Evolutionary conservation across 1,140 invertebrate species (phyloP).

Genomic region (Meloidogyne exigua): DNA sequence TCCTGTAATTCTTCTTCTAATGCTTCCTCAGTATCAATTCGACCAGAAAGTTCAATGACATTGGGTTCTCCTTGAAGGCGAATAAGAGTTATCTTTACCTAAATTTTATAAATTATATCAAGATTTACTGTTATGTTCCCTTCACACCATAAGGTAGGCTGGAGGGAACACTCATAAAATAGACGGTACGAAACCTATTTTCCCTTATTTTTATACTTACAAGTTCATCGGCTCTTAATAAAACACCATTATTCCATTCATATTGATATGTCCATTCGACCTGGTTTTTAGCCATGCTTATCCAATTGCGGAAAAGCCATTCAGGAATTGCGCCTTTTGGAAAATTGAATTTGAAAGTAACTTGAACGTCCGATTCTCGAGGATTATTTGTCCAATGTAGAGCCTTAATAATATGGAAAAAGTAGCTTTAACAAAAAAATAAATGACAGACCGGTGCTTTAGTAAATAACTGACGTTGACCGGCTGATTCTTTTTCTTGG

Average conservation of each 20-base stretch:
- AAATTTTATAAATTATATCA: constrained; percentile 15
- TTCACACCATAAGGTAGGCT: background rate
- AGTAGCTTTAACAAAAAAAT: background rate
- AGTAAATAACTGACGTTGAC: constrained; percentile 28
- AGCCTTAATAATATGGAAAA: constrained; percentile 28
- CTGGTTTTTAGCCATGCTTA: constrained; percentile 15
- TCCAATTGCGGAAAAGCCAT: constrained; percentile 45
- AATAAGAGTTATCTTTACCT: constrained; percentile 45
- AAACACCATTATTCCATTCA: constrained; percentile 48
- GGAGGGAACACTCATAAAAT: background rate
- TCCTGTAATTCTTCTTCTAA: constrained; percentile 44
- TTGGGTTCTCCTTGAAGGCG: constrained; percentile 23
- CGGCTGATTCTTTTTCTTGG: constrained; percentile 7
- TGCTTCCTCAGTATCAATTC: constrained; percentile 48
- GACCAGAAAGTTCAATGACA: constrained; percentile 44
- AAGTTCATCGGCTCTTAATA: constrained; percentile 43
- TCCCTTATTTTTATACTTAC: constrained; percentile 11
- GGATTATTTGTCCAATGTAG: constrained; percentile 52
- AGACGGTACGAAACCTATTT: too few species aligned
- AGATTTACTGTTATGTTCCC: background rate
- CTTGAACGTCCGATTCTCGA: constrained; percentile 45
- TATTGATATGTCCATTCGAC: constrained; percentile 44
- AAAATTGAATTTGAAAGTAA: constrained; percentile 50
- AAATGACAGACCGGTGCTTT: constrained; percentile 39
- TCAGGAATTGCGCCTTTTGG: constrained; percentile 40